Percentiles rank a stretch among this genome's conserved stretches.
phyloP scores from a whole-genome alignment of 2,888 invertebrate genomes.

The Caenorhabditis uteleia region DNA sequence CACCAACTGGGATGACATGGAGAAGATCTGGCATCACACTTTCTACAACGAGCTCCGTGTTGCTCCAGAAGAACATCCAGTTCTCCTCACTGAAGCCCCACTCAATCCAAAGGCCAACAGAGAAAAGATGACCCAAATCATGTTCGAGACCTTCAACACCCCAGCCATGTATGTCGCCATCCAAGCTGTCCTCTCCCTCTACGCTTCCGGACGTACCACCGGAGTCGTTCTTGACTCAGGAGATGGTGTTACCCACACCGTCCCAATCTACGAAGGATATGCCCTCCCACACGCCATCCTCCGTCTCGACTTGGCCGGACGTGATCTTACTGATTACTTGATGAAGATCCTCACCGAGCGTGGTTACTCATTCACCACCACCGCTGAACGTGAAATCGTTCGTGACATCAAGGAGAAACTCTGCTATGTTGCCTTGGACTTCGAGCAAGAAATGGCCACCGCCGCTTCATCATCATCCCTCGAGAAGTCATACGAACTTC shows the following conservation, averaged over 20 bases:
- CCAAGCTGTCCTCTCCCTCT: conserved; percentile 88
- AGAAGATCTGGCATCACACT: conserved; percentile 98
- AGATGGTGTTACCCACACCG: conserved; percentile 84
- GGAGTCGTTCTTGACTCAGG: conserved; percentile 82
- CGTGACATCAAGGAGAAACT: conserved; percentile 90
- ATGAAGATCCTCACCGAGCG: conserved; percentile 72
- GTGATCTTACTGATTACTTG: conserved; percentile 74
- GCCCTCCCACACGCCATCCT: conserved; percentile 73
- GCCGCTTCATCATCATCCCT: conserved; percentile 86
- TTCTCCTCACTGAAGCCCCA: conserved; percentile 88
- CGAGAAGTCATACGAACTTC: conserved; percentile 88
- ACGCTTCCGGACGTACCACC: conserved; percentile 77
- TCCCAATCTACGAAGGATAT: conserved; percentile 82
- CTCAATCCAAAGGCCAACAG: conserved; percentile 92
- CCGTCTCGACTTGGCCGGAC: conserved; percentile 73
- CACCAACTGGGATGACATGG: conserved; percentile 98
- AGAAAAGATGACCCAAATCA: conserved; percentile 90
- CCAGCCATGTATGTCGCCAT: conserved; percentile 84
- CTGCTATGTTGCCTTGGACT: conserved; percentile 97
- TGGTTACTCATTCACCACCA: conserved; percentile 71
- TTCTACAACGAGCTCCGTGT: conserved; percentile 97
- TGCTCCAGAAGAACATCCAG: conserved; percentile 91
- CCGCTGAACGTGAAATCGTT: conserved; percentile 81
- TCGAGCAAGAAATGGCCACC: conserved; percentile 91
- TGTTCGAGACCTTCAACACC: conserved; percentile 81